A percentile compares a stretch with the other conserved stretches of the same genome.
These are phyloP conservation scores for Mellivora capensis DNA, from an alignment of 2,113 vertebrate genomes.

Conservation along the genomic window DNA sequence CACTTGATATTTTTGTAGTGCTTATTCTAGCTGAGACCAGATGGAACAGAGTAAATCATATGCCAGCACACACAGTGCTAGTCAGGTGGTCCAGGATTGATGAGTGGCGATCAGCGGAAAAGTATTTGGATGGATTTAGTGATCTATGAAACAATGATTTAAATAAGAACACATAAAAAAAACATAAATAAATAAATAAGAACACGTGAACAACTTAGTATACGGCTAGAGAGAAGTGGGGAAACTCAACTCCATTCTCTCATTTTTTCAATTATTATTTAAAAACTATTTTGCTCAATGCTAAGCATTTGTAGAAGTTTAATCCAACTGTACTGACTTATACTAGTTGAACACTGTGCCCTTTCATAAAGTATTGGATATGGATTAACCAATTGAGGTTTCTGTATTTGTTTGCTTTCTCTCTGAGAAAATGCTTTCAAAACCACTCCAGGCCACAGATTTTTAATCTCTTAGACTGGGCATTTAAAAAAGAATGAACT, in stretches of 20 bases:
- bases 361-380: not conserved
- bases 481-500: not conserved
- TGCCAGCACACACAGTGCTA: not conserved
- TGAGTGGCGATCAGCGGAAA: not conserved
- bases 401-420: not conserved
- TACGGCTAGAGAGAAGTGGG: not conserved
- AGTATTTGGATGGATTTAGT: not conserved
- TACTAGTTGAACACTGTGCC: not conserved
- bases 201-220: not conserved
- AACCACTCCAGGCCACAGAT: not conserved
- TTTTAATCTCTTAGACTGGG: not conserved
- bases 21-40: not conserved
- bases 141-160: not conserved
- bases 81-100: not conserved
- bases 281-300: not conserved
- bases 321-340: not conserved
- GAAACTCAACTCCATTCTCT: not conserved
- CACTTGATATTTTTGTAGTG: not conserved
- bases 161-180: constrained; percentile 36
- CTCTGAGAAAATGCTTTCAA: not conserved
- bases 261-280: constrained; percentile 21
- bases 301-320: not conserved
- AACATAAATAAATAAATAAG: no score
- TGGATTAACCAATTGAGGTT: not conserved
- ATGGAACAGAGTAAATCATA: not conserved